Percentiles rank a stretch among this genome's conserved stretches.
Evolutionary conservation across 2,113 vertebrate genomes (phyloP).

Genomic region (Malurus alboscapulatus): DNA sequence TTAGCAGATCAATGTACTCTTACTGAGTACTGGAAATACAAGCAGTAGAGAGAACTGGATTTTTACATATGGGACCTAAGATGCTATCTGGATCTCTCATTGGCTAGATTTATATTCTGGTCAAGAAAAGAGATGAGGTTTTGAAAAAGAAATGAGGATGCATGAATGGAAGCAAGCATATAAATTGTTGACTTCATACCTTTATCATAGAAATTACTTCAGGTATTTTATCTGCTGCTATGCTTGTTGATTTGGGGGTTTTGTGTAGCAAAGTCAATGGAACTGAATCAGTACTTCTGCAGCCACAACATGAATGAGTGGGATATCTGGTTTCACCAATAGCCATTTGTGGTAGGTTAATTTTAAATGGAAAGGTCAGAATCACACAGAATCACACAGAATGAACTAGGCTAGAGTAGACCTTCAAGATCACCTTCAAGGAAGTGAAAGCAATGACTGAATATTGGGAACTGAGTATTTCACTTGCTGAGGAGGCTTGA

Average conservation of each 20-base stretch:
- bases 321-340: not conserved
- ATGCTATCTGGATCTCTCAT: not conserved
- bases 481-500: not conserved
- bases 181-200: not conserved
- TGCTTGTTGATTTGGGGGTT: not conserved
- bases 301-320: not conserved
- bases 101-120: not conserved
- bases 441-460: not conserved
- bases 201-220: not conserved
- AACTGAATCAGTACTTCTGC: not conserved
- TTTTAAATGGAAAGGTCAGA: not conserved
- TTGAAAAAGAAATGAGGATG: not conserved
- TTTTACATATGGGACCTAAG: not conserved
- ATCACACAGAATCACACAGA: not conserved
- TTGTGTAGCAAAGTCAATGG: not conserved
- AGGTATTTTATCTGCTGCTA: not conserved
- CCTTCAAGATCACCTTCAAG: too few relatives aligned
- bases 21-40: not conserved
- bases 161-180: not conserved
- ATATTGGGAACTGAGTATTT: not conserved
- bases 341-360: not conserved
- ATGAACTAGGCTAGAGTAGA: too few relatives aligned
- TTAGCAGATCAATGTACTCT: not conserved
- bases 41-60: not conserved
- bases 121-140: not conserved